Base-by-base conservation (phyloP, 2,888 invertebrate genomes). In the Drosophila suboccidentalis region DNA sequence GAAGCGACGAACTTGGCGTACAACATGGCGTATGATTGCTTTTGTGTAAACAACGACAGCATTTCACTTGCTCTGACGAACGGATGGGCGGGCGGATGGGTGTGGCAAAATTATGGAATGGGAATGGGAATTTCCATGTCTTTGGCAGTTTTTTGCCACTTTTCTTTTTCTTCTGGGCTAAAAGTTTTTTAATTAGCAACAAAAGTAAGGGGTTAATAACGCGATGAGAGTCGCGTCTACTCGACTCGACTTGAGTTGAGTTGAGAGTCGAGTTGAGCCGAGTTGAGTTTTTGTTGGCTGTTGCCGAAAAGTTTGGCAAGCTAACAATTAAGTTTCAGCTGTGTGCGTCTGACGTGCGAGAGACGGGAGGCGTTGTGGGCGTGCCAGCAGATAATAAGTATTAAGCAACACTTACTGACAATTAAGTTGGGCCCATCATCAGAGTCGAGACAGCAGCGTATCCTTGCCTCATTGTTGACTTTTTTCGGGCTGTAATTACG, bases 161-260 rank as follows among this genome's bases (percentile, higher is more conserved):
- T 71, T 87, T 85, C 60, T 58, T 63, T 69, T 68, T 67, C 46
- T 49, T 41, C 63, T 49, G 54, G 63, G 38, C 29, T 39, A 91
- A 90, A 90, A 90, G 80, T 91, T 90, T 90, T 90, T 90, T 90
- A 91, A 90, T 91, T 90, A 90, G 90, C 89, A 80, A 82, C 88
- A 83, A 87, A 87, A 88, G 84, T 88, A 88, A 89, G 89, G 87
- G 87, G 88, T 89, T 82, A 82, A 85, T 87, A 86, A 72, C 61
- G 89, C 41, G 51, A 62, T n/a, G 46, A 49, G 39, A 34, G 10
- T 15, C 17, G 43, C 34, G 13, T 29, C 26, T 8, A 13, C 8
- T 15, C n/a, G 26, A 34, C 43, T 54, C 15, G 43, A 15, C 3
- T n/a, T 38, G n/a, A 34, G 11, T 17, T 46, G 22, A 49, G 38